Percentiles rank a stretch among this genome's conserved stretches.
Conservation (phyloP, 2,113 vertebrate species). For the Poeciliopsis prolifica region DNA sequence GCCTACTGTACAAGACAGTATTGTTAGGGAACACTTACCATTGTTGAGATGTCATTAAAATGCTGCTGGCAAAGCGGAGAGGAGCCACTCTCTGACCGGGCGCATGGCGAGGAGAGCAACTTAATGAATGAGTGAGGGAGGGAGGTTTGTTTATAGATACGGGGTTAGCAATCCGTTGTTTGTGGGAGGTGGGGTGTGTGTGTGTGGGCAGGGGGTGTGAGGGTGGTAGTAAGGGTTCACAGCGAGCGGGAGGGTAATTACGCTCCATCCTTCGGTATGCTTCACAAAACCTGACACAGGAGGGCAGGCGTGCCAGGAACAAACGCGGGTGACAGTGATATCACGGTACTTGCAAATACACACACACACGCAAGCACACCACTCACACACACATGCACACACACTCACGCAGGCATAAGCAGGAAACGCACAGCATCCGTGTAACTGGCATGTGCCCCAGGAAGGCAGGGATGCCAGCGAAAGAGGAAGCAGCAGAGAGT, state of each 20-base stretch:
- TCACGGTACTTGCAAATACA: slow-evolving; percentile 77
- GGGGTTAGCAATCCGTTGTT: slow-evolving; percentile 60
- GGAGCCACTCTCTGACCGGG: slow-evolving; percentile 59
- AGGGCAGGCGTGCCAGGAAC: slow-evolving; percentile 76
- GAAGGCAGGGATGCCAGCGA: slow-evolving; percentile 71
- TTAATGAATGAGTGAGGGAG: slow-evolving; percentile 63
- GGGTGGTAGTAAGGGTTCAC: slow-evolving; percentile 52
- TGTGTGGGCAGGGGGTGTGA: background rate
- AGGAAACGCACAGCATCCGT: slow-evolving; percentile 55
- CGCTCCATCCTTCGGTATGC: slow-evolving; percentile 64
- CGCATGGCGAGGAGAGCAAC: slow-evolving; percentile 46
- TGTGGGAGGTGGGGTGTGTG: background rate
- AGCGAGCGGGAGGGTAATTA: slow-evolving; percentile 74
- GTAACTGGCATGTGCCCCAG: slow-evolving; percentile 76
- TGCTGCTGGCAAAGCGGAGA: slow-evolving; percentile 64
- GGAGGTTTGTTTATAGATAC: slow-evolving; percentile 72
- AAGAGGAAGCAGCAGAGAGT: slow-evolving; percentile 67
- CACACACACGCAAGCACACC: slow-evolving; percentile 73
- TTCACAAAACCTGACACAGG: slow-evolving; percentile 74
- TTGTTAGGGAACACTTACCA: slow-evolving; percentile 66
- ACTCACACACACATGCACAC: slow-evolving; percentile 78
- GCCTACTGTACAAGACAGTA: slow-evolving; percentile 56
- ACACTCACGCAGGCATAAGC: slow-evolving; percentile 50
- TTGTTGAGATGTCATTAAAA: slow-evolving; percentile 73
- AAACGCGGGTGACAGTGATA: slow-evolving; percentile 32